Evolutionary conservation across 2,797 vertebrate species (phyloP), one percentile per base, ranked within the genome.

Genomic region (Catostomus latipinnis): DNA sequence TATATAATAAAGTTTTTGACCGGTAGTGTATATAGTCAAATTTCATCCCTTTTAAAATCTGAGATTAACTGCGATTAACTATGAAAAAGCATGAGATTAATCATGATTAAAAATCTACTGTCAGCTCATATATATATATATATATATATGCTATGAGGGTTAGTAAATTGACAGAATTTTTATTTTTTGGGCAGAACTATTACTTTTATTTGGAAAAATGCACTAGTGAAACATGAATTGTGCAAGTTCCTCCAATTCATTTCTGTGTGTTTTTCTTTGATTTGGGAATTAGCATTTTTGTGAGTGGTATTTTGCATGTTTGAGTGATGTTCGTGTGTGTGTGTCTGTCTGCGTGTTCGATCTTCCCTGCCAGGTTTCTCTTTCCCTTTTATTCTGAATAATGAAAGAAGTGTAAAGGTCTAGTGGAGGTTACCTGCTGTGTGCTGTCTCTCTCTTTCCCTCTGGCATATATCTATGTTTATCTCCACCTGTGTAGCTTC

Each of bases 321-420:
- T 53, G 6, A 52, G 68, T 8, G 58, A 48, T 54, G 34, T 34
- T 34, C 16, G 16, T 4, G 34, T 34, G 34, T 2, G 3, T 34
- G 34, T 34, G 50, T 54, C 13, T 46, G 49, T 45, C 10, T 14
- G n/a, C 8, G 11, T 49, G 46, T 77, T 69, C 49, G 34, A 46
- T 74, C 16, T 52, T 49, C 12, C 54, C 50, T 34, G 11, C 13
- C 12, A 48, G 12, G 45, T 4, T 12, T 7, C 9, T 61, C 58
- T 52, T 22, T 52, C 52, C 8, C 34, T 61, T 72, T 72, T 82
- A 48, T 16, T 73, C 34, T 67, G 78, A 68, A 78, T 78, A 78
- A 82, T 68, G 18, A 73, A 68, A 46, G 46, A 52, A 45, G 54
- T 61, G 48, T 67, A 68, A 77, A 82, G 61, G 74, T 75, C 72